Evolutionary conservation across 2,797 vertebrate genomes (phyloP).

Genomic region (Dipus sagitta): DNA sequence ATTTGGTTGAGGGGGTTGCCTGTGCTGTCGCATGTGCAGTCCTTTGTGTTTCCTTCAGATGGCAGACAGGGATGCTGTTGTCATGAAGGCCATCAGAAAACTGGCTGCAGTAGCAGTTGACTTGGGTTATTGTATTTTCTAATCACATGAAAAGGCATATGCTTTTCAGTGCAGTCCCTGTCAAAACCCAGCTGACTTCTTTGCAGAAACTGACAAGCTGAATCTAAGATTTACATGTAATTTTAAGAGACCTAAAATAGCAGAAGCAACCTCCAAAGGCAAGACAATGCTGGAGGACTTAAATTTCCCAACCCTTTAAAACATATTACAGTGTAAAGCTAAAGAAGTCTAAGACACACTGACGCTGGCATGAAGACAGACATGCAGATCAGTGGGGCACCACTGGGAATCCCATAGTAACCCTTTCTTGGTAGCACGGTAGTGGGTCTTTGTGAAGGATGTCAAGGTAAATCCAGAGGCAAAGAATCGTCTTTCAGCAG

Average conservation of each 20-base stretch:
- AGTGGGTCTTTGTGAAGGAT: neutral
- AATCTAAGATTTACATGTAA: conserved; percentile 33
- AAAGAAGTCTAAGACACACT: neutral
- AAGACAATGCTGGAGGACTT: neutral
- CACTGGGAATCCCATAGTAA: conserved; percentile 19
- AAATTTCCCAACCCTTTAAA: neutral
- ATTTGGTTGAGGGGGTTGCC: neutral
- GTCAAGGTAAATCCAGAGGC: neutral
- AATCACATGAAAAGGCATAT: neutral
- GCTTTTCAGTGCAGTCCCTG: neutral
- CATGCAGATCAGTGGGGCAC: neutral
- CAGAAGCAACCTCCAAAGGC: neutral
- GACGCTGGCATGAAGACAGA: neutral
- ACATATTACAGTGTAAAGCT: neutral
- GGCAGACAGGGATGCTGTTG: neutral
- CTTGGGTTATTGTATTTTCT: neutral
- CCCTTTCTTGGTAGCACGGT: neutral
- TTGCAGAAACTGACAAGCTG: neutral
- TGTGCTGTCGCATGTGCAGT: neutral
- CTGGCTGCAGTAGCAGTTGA: neutral
- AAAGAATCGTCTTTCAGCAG: conserved; percentile 29
- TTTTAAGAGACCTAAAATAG: neutral
- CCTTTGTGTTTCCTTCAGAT: neutral
- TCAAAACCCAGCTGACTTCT: conserved; percentile 23
- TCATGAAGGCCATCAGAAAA: neutral